Evolutionary conservation across 2,797 vertebrate species (phyloP).

Genomic region (Lutjanus campechanus): DNA sequence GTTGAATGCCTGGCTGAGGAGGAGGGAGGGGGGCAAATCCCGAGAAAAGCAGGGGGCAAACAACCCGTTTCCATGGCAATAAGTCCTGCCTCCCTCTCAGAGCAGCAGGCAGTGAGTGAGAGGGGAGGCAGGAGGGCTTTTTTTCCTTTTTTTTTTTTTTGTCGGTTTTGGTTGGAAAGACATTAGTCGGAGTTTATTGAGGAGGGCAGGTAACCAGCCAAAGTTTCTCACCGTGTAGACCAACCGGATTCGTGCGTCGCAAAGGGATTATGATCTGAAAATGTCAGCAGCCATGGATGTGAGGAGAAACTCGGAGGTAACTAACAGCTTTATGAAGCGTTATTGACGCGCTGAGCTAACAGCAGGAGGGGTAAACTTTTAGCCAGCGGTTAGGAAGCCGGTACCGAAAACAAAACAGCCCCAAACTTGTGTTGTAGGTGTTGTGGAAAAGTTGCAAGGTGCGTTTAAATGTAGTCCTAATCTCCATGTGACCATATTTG

Average conservation of each 20-base stretch:
- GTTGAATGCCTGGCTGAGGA: slow-evolving; percentile 71
- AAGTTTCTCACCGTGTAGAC: slow-evolving; percentile 70
- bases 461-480: slow-evolving; percentile 40
- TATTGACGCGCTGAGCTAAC: slow-evolving; percentile 47
- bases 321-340: slow-evolving; percentile 18
- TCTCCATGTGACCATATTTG: slow-evolving; percentile 82
- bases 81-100: slow-evolving; percentile 86
- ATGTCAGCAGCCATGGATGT: slow-evolving; percentile 88
- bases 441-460: slow-evolving; percentile 39
- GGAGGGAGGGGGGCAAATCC: slow-evolving; percentile 59
- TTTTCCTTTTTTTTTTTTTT: slow-evolving; percentile 10
- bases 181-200: slow-evolving; percentile 88
- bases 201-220: slow-evolving; percentile 87
- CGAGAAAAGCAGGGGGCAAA: slow-evolving; percentile 71
- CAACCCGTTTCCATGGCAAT: slow-evolving; percentile 90
- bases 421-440: background rate
- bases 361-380: slow-evolving; percentile 40
- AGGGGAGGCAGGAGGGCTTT: slow-evolving; percentile 79
- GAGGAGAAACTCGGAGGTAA: slow-evolving; percentile 89
- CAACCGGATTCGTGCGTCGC: slow-evolving; percentile 75
- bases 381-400: background rate
- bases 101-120: slow-evolving; percentile 72
- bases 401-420: background rate
- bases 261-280: slow-evolving; percentile 82
- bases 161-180: slow-evolving; percentile 87